Evolutionary conservation across 2,113 vertebrate genomes (phyloP), one percentile per base, ranked within the genome.

Genomic region (Crocuta crocuta): DNA sequence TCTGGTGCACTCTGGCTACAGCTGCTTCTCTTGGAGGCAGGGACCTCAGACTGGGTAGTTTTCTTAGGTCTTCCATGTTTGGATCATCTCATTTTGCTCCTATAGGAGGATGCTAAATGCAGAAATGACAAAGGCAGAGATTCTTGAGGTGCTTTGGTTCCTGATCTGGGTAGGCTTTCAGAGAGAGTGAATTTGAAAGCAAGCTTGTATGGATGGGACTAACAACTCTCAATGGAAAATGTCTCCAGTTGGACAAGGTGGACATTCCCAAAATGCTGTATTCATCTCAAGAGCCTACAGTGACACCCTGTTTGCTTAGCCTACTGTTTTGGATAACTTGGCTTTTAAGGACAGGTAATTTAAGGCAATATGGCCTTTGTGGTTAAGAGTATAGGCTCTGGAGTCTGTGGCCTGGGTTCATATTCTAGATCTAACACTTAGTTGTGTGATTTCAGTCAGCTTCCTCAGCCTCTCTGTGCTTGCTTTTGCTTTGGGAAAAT

Each of bases 41-140:
- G n/a, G 19, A n/a, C 33, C 7, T 53, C 53, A 10, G 4, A 35
- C 35, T 15, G 21, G 23, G 70, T 17, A 48, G 35, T 10, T 94
- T 26, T 35, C 39, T 73, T 28, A 71, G 50, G 16, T 45, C 66
- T 94, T 86, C 84, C 61, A 33, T 15, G 31, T 21, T n/a, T 66
- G 61, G 73, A 61, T 61, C 1, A 2, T 71, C 76, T 55, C 5
- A 12, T 82, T 94, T 92, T 91, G 35, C 79, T 96, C 61, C 17
- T 79, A 39, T 61, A 53, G 28, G 45, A 78, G 74, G 19, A 78
- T 78, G 74, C 45, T 43, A 83, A 63, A 80, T 90, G 70, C 50
- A 91, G 53, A 96, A 50, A 48, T 76, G 76, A 28, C 55, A 80
- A 73, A 92, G 63, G n/a, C 68, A 87, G 84, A 93, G 58, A 58